A percentile compares a stretch with the other conserved stretches of the same genome.
Conservation (phyloP, 1,140 invertebrate species). For the Drosophila pectinifera region DNA sequence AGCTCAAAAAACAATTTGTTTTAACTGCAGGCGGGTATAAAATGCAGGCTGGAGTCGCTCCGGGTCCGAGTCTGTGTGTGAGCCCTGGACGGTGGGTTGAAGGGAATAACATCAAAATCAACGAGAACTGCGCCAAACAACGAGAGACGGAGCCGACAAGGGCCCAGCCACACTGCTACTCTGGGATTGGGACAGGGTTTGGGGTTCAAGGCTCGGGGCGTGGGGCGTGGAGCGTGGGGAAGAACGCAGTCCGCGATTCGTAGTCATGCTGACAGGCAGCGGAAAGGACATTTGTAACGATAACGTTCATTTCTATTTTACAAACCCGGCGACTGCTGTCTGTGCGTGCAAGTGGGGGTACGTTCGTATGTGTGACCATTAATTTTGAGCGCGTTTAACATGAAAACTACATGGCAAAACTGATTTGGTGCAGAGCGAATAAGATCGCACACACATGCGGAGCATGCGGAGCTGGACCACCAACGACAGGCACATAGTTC, state of each 20-base stretch:
- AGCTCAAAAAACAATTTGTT: constrained; percentile 72
- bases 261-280: constrained; percentile 74
- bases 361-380: constrained; percentile 68
- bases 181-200: background rate
- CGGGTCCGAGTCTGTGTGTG: background rate
- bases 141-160: constrained; percentile 22
- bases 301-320: constrained; percentile 79
- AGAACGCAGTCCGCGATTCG: constrained; percentile 63
- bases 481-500: constrained; percentile 62
- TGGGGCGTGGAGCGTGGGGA: constrained; percentile 24
- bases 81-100: background rate
- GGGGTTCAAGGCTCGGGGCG: background rate
- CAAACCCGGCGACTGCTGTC: constrained; percentile 37
- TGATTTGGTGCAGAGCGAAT: constrained; percentile 67
- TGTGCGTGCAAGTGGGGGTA: constrained; percentile 14
- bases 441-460: constrained; percentile 35
- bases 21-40: constrained; percentile 74
- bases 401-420: constrained; percentile 81
- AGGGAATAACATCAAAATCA: constrained; percentile 66
- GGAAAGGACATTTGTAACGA: constrained; percentile 81
- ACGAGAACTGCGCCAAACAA: constrained; percentile 42
- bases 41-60: constrained; percentile 45
- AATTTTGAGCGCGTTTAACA: constrained; percentile 82
- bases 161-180: constrained; percentile 10
- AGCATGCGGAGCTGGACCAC: constrained; percentile 8